Conservation (phyloP, 2,113 vertebrate genomes). For the Smithornis capensis region DNA sequence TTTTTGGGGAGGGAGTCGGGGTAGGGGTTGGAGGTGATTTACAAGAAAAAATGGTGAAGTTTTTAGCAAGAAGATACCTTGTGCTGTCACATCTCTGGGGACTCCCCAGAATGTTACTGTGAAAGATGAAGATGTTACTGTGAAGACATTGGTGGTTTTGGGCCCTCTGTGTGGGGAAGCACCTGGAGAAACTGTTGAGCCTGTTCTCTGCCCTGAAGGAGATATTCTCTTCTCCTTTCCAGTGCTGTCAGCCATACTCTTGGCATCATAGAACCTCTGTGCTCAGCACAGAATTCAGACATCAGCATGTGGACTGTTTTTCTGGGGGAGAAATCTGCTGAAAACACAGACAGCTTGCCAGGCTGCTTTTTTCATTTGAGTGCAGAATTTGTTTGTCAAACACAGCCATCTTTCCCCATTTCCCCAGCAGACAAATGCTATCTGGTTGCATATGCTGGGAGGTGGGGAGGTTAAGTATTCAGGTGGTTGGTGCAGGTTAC, state of each 20-base stretch:
- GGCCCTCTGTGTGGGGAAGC: neutral
- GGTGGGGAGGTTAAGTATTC: neutral
- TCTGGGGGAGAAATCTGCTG: neutral
- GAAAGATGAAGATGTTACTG: neutral
- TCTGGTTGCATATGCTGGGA: neutral
- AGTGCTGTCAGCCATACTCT: neutral
- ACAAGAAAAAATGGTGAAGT: rapidly evolving
- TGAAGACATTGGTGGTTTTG: neutral
- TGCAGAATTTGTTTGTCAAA: neutral
- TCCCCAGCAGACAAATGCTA: neutral
- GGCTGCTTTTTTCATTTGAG: neutral
- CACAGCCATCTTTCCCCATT: neutral
- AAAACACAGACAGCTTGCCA: neutral
- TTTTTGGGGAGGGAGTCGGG: rapidly evolving
- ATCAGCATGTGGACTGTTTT: neutral
- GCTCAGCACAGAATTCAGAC: neutral
- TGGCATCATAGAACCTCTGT: neutral
- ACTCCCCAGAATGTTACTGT: neutral
- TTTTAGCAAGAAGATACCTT: neutral
- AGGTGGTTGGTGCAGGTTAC: neutral
- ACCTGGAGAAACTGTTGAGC: neutral
- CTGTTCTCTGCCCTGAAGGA: neutral
- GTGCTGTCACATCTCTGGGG: neutral
- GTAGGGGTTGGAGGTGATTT: neutral
- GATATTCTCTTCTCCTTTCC: neutral